A percentile compares a stretch with the other conserved stretches of the same genome.
Evolutionary conservation across 2,113 vertebrate species (phyloP).

Genomic region (Archocentrus centrarchus): DNA sequence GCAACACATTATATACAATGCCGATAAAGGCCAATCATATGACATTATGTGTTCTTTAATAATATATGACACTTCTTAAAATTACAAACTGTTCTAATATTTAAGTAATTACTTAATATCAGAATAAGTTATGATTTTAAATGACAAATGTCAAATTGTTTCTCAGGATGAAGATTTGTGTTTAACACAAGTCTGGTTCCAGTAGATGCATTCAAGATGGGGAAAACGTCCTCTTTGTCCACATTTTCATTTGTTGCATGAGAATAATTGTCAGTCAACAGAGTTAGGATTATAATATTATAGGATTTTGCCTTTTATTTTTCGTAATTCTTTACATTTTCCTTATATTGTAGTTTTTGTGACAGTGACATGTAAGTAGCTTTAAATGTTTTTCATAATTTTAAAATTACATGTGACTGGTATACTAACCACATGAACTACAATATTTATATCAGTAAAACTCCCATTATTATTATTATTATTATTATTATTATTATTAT

Average conservation of each 20-base stretch:
- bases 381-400: not conserved
- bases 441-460: no score
- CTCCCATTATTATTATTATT: no score
- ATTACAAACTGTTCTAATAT: not conserved
- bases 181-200: slow-evolving; percentile 15
- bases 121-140: not conserved
- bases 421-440: no score
- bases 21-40: not conserved
- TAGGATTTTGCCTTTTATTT: not conserved
- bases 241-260: not conserved
- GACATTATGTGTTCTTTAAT: not conserved
- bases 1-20: not conserved
- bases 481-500: no score
- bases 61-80: not conserved
- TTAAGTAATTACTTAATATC: not conserved
- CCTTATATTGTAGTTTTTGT: not conserved
- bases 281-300: not conserved
- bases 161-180: slow-evolving; percentile 3
- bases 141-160: not conserved
- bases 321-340: not conserved
- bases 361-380: not conserved
- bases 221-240: not conserved
- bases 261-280: not conserved
- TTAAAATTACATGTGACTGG: no score
- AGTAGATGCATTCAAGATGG: not conserved